Evolutionary conservation across 1,140 invertebrate species (phyloP), one percentile per base, ranked within the genome.

Genomic region (Hyposmocoma kahamanoa): DNA sequence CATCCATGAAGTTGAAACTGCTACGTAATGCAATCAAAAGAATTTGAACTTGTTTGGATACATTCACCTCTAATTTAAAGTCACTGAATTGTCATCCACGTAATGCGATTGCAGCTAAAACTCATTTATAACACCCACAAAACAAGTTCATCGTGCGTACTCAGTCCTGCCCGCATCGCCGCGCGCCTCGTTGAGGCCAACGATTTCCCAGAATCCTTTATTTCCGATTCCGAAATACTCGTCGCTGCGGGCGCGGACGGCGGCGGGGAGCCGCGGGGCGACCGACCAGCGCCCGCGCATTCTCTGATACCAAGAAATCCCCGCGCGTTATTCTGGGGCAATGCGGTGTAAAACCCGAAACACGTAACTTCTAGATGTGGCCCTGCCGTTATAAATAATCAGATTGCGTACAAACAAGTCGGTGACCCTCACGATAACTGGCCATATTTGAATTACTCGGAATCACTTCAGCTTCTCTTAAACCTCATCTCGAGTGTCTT

Each of bases 141-240:
- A 11, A 6, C 38, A 22, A 20, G 38, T 41, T 22, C 38, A 41
- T 36, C 24, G 50, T 22, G 50, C 64, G 60, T 68, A 60, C 61
- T 72, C 68, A 52, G 50, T 47, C 42, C 17, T 30, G 8, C n/a
- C n/a, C n/a, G n/a, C n/a, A n/a, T n/a, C 39, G 34, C 38, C 53
- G 28, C 46, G 56, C 56, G 54, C 67, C 44, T 17, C 56, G 60
- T 53, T 45, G 79, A 77, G 71, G 73, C 68, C 79, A 71, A 59
- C 70, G 32, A 51, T 77, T 83, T 83, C 79, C 72, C 48, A 62
- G 79, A 83, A 83, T 77, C 70, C 66, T n/a, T 72, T 75, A 71
- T 83, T 81, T 84, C 80, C 75, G 80, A 84, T 81, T 80, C 76
- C 77, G 74, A 81, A 84, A 78, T 72, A 81, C 73, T 61, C 71